These are phyloP conservation scores for Sipha maydis DNA, from an alignment of 2,888 invertebrate genomes.

Conservation along the genomic window DNA sequence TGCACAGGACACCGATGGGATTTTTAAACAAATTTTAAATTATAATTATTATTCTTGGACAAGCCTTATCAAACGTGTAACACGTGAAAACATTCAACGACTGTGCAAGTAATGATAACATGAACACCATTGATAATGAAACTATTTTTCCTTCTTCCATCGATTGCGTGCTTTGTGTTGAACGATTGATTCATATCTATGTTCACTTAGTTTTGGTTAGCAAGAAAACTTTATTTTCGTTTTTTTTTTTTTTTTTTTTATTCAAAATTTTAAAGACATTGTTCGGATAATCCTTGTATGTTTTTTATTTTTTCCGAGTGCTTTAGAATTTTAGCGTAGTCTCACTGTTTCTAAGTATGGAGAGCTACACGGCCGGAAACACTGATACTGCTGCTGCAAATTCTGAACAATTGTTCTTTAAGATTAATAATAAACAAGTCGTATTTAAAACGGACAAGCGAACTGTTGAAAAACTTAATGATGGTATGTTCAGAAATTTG, in stretches of 20 bases:
- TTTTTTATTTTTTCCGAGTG: neutral
- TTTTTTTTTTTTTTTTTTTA: neutral
- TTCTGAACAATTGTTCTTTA: slow-evolving; percentile 44
- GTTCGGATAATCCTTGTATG: neutral
- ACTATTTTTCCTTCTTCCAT: slow-evolving; percentile 36
- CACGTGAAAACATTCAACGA: no score
- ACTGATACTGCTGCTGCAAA: neutral
- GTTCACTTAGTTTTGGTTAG: neutral
- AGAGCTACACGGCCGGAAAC: neutral
- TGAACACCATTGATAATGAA: slow-evolving; percentile 24
- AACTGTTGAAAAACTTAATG: slow-evolving; percentile 63
- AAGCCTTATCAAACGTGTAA: neutral
- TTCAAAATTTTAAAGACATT: slow-evolving; percentile 13
- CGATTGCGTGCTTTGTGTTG: slow-evolving; percentile 38
- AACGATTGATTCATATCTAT: neutral
- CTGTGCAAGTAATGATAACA: neutral
- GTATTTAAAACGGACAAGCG: slow-evolving; percentile 62
- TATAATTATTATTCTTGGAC: neutral
- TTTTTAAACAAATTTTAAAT: neutral
- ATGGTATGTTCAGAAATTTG: slow-evolving; percentile 57
- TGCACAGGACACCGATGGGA: neutral
- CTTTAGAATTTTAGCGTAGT: neutral
- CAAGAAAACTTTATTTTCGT: slow-evolving; percentile 10
- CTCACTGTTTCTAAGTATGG: slow-evolving; percentile 6
- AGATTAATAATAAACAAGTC: slow-evolving; percentile 61